A percentile compares a stretch with the other conserved stretches of the same genome.
Evolutionary conservation across 1,140 invertebrate genomes (phyloP).

Genomic region (Drosophila mayri): DNA sequence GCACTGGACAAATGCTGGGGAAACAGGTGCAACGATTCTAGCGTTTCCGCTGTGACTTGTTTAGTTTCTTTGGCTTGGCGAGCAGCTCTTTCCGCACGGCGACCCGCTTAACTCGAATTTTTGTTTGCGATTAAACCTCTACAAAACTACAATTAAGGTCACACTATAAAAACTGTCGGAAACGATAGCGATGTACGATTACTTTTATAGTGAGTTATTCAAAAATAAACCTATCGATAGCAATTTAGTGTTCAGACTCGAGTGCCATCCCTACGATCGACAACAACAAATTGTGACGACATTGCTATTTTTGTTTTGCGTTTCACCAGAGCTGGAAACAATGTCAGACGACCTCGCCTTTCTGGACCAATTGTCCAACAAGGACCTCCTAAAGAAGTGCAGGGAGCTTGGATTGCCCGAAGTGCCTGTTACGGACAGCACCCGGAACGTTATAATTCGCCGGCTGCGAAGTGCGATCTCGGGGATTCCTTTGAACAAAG

Average conservation of each 20-base stretch:
- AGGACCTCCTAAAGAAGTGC: slow-evolving; percentile 70
- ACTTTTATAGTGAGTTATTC: no score
- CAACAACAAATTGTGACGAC: slow-evolving; percentile 59
- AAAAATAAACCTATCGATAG: not conserved
- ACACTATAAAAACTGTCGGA: no score
- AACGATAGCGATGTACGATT: no score
- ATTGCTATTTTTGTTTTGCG: slow-evolving; percentile 69
- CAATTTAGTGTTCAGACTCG: not conserved
- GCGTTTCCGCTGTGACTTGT: slow-evolving; percentile 42
- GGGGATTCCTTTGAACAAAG: slow-evolving; percentile 49
- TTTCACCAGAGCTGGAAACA: slow-evolving; percentile 54
- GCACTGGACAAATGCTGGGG: slow-evolving; percentile 51
- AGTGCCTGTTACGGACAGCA: slow-evolving; percentile 74
- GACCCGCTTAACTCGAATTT: slow-evolving; percentile 18
- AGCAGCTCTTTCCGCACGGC: slow-evolving; percentile 28
- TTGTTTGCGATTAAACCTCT: slow-evolving; percentile 16
- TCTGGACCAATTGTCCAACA: slow-evolving; percentile 63
- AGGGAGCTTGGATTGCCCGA: slow-evolving; percentile 66
- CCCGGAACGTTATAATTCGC: slow-evolving; percentile 61
- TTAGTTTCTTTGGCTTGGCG: slow-evolving; percentile 32
- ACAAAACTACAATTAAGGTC: no score
- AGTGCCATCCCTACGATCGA: not conserved
- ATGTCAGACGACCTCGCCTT: slow-evolving; percentile 67
- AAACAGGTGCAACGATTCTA: slow-evolving; percentile 62
- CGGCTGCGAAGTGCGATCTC: slow-evolving; percentile 55